phyloP scores from a whole-genome alignment of 2,888 invertebrate species.

The Leptarthrus brevirostris region DNA sequence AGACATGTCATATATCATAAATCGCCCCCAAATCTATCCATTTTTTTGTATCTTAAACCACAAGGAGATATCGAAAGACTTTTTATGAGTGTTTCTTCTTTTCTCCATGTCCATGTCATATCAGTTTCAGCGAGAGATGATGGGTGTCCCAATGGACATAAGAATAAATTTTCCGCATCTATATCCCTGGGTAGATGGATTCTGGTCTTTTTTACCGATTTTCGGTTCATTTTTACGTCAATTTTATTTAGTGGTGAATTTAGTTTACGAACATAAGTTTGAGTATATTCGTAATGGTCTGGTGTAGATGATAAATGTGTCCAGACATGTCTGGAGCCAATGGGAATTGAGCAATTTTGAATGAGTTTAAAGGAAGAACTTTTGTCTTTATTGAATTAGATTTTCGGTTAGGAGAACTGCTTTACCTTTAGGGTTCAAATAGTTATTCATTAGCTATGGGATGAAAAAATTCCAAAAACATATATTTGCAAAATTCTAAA shows the following conservation, averaged over 20 bases:
- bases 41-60: conserved; percentile 30
- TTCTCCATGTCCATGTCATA: conserved; percentile 1
- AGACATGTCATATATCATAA: conserved; percentile 38
- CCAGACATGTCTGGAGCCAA: conserved; percentile 24
- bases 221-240: conserved; percentile 9
- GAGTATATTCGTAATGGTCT: conserved; percentile 18
- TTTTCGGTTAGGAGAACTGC: no score
- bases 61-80: conserved; percentile 17
- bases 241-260: conserved; percentile 27
- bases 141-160: conserved; percentile 35
- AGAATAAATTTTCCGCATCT: conserved; percentile 20
- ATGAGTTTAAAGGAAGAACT: neutral
- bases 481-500: no score
- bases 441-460: no score
- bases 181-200: neutral
- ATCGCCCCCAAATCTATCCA: conserved; percentile 18
- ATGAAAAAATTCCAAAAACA: no score
- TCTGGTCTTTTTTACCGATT: conserved; percentile 12
- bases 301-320: conserved; percentile 20
- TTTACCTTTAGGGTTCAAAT: no score
- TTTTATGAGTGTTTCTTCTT: conserved; percentile 13
- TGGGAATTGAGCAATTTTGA: conserved; percentile 15
- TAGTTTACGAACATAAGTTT: conserved; percentile 5
- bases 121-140: conserved; percentile 37
- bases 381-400: neutral